These are phyloP conservation scores for Folsomia manolachei DNA, from an alignment of 2,888 invertebrate species.

Conservation along the genomic window DNA sequence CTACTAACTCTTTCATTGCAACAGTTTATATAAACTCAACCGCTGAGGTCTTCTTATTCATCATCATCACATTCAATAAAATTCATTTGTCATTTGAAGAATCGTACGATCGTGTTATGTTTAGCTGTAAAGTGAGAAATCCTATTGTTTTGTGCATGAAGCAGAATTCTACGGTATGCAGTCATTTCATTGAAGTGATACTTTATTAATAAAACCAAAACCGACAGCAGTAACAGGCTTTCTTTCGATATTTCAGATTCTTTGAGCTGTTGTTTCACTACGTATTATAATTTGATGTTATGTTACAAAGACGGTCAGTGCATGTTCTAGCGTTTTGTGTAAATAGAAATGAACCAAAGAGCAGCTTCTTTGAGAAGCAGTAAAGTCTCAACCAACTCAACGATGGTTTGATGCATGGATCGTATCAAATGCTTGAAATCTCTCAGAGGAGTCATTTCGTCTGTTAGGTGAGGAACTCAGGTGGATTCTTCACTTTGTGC, in stretches of 20 bases:
- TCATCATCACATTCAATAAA: too few species aligned
- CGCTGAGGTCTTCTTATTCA: too few species aligned
- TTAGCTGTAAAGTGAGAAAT: slow-evolving; percentile 5
- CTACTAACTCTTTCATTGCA: too few species aligned
- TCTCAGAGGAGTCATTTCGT: slow-evolving; percentile 11
- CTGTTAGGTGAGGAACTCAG: slow-evolving; percentile 11
- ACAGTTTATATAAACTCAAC: too few species aligned
- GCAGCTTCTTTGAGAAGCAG: not conserved
- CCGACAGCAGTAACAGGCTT: not conserved
- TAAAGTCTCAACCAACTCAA: not conserved
- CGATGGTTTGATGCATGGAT: not conserved
- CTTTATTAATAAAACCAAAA: not conserved
- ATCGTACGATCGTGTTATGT: slow-evolving; percentile 3
- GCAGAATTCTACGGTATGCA: not conserved
- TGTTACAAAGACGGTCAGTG: not conserved
- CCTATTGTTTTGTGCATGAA: not conserved
- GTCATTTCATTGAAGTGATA: not conserved
- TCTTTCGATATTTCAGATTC: not conserved
- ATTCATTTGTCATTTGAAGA: not conserved
- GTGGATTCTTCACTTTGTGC: not conserved
- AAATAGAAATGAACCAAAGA: not conserved
- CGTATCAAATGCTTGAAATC: not conserved
- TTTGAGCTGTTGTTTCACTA: not conserved
- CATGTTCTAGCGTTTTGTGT: not conserved
- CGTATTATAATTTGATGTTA: not conserved